Evolutionary conservation across 2,888 invertebrate genomes (phyloP).

Genomic region (Cephonodes hylas): DNA sequence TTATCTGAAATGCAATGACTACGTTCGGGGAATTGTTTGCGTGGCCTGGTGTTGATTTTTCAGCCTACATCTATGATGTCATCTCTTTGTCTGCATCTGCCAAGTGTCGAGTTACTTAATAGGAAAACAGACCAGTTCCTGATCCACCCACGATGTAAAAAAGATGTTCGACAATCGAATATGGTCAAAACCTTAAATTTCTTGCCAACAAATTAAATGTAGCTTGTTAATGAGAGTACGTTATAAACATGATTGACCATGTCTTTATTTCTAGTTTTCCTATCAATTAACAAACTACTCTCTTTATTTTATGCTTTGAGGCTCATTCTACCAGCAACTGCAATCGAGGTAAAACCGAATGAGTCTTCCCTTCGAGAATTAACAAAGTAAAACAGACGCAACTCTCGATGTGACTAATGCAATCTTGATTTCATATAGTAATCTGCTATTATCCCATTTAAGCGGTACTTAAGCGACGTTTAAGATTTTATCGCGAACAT

Average conservation of each 20-base stretch:
- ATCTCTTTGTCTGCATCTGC: neutral
- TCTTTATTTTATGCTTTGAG: too few species aligned
- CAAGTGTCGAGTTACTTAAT: neutral
- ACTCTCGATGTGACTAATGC: neutral
- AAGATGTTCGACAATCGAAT: neutral
- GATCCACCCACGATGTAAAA: neutral
- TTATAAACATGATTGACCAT: too few species aligned
- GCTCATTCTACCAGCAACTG: too few species aligned
- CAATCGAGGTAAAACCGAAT: too few species aligned
- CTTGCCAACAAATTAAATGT: neutral
- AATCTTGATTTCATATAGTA: neutral
- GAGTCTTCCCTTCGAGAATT: neutral
- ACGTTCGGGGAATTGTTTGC: constrained; percentile 29
- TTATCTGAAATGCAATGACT: constrained; percentile 26
- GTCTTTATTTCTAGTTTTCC: too few species aligned
- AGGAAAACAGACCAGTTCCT: neutral
- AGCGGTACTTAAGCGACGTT: neutral
- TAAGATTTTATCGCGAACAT: constrained; percentile 11
- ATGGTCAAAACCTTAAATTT: neutral
- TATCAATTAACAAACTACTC: too few species aligned
- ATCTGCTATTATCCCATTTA: neutral
- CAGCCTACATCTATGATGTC: constrained; percentile 23
- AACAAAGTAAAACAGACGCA: neutral
- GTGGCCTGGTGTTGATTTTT: constrained; percentile 23
- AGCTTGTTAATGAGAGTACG: too few species aligned